Evolutionary conservation across 2,113 vertebrate genomes (phyloP).

Genomic region (Albula glossodonta): DNA sequence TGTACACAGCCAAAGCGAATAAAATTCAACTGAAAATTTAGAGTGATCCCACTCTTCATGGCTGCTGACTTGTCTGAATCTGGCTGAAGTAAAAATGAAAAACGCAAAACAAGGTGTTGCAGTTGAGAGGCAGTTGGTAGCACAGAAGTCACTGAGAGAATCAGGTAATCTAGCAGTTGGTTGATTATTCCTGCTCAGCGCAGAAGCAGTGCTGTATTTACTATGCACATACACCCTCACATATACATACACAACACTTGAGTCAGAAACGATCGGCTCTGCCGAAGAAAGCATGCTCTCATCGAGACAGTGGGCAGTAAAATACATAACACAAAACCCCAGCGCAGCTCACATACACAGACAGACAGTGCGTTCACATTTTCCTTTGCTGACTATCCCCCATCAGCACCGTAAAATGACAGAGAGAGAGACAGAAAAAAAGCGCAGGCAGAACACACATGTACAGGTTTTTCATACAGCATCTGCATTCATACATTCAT

Average conservation of each 20-base stretch:
- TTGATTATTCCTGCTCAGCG: background rate
- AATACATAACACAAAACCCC: background rate
- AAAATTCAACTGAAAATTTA: background rate
- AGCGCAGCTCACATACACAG: background rate
- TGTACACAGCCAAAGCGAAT: background rate
- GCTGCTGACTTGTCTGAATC: background rate
- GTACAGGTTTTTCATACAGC: background rate
- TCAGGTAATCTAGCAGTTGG: background rate
- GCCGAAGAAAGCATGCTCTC: background rate
- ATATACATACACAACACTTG: background rate
- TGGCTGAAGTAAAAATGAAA: background rate
- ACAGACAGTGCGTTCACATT: background rate
- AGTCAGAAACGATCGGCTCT: background rate
- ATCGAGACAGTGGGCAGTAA: background rate
- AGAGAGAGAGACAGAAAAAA: background rate
- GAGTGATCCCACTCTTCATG: background rate
- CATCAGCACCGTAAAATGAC: background rate
- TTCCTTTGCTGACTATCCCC: background rate
- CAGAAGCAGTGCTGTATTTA: background rate
- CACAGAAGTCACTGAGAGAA: background rate
- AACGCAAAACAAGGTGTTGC: background rate
- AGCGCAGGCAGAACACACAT: background rate
- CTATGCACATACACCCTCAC: background rate
- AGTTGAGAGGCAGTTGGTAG: background rate
- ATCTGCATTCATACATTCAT: conserved; percentile 14